These are phyloP conservation scores for Rhodophaea formosa DNA, from an alignment of 2,888 invertebrate genomes.

Conservation along the genomic window DNA sequence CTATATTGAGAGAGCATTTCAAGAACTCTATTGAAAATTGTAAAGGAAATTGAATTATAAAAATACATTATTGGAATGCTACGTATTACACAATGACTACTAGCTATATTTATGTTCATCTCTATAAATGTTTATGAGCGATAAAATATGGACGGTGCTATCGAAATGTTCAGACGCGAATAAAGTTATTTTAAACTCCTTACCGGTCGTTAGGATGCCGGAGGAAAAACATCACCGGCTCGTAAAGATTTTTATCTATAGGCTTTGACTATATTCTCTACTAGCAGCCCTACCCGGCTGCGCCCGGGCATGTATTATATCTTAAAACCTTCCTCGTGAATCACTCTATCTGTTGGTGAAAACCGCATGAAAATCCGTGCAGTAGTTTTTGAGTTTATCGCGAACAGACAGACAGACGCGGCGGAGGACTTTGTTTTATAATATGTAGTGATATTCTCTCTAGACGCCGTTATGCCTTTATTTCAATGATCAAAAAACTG, in stretches of 20 bases:
- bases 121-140: constrained; percentile 12
- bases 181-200: constrained; percentile 7
- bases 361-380: too few relatives aligned
- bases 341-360: too few relatives aligned
- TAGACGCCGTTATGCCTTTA: too few relatives aligned
- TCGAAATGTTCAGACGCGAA: not conserved
- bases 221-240: not conserved
- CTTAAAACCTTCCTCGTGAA: too few relatives aligned
- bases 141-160: constrained; percentile 9
- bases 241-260: not conserved
- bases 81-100: not conserved
- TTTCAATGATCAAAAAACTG: too few relatives aligned
- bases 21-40: not conserved
- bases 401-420: too few relatives aligned
- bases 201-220: not conserved
- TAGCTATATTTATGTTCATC: not conserved
- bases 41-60: not conserved
- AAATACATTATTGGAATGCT: not conserved
- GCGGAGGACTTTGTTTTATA: too few relatives aligned
- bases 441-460: too few relatives aligned
- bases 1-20: too few relatives aligned
- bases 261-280: not conserved
- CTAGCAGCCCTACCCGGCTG: too few relatives aligned
- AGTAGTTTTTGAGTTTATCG: too few relatives aligned
- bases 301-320: too few relatives aligned